Base-by-base conservation (phyloP, 35 echinoderm and acorn worm genomes). In the Holothuria glaberrima region DNA sequence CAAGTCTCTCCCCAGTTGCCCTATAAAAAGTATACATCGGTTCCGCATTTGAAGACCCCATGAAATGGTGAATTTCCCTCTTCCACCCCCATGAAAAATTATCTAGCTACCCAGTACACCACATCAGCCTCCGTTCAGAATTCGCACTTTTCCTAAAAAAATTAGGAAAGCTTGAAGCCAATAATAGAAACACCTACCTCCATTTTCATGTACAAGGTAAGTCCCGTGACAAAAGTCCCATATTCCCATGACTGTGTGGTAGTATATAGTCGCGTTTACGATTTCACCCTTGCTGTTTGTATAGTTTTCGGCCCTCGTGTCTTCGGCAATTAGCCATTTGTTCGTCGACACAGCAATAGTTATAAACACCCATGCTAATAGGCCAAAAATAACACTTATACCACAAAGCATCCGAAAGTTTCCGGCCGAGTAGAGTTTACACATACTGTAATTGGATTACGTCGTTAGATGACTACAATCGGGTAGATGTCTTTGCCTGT, bases 271-370 rank as follows among this genome's bases (percentile, higher is more conserved):
- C 29, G 16, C 6, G 6, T 41, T 50, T 24, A 78, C 38, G 21
- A 52, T 21, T 25, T 78, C 38, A 30, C 74, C 74, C 4, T 78
- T n/a, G 74, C 9, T 52, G 13, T 54, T n/a, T 78, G 21, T 36
- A 34, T 18, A 12, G 9, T 78, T 54, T 54, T 41, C 36, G 71
- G 33, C 18, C 67, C 27, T 70, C 0, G 29, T 73, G 18, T 48
- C 74, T 48, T 78, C 74, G 38, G 74, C 74, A 19, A 78, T 50
- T 20, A 78, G 20, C 74, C 74, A 78, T 78, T 78, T 30, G 38
- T 78, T 78, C 6, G 74, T 78, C 3, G 74, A 45, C 21, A 78
- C 38, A 13, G 74, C 36, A 26, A 78, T 25, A 3, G 74, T 78
- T 21, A 78, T 78, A 16, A 78, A 78, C 6, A 78, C 44, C 74